Base-by-base conservation (phyloP, 2,888 invertebrate species). In the Tachina lurida region DNA sequence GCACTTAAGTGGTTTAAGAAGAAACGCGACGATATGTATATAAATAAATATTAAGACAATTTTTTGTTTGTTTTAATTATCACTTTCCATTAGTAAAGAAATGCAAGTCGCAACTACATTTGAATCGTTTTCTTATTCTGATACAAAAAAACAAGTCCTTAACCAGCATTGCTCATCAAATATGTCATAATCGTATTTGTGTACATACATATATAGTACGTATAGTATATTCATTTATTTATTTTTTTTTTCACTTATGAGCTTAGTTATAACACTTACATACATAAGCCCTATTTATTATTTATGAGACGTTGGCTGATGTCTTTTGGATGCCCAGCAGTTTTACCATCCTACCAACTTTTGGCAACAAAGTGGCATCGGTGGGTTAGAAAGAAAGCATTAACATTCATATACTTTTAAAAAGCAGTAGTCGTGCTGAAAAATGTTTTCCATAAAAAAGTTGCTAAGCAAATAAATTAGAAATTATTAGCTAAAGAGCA, bases 211-310 rank as follows among this genome's bases (percentile, higher is more conserved):
- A 4, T 4, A 31, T 4, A 4, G 3, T 31, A 4, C 31, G 3
- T 45, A 54, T 7, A 12, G 17, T 58, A 10, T 70, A 15, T 70
- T 56, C 15, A 19, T n/a, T 56, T 54, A 15, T 70, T 56, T 10
- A 19, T n/a, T 56, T 54, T 5, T n/a, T 22, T 52, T 56, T 8
- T 45, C 3, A 47, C 17, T 73, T 60, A 15, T 31, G 10, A 43
- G 19, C 54, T 31, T 63, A 19, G 54, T 63, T 52, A 70, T 71
- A 58, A 22, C 47, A 58, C n/a, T 73, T 54, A 17, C 39, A 52
- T 65, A 63, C 1, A 49, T 56, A 67, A 31, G 85, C 73, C 58
- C 47, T 68, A 39, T 81, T 68, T 41, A 60, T 78, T 83, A 74
- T 39, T 54, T 65, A 49, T 68, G 67, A 41, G 19, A 39, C 19